Percentiles rank a stretch among this genome's conserved stretches.
These are phyloP conservation scores for Petrocephalus microphthalmus DNA, from an alignment of 2,113 vertebrate species.

Conservation along the genomic window DNA sequence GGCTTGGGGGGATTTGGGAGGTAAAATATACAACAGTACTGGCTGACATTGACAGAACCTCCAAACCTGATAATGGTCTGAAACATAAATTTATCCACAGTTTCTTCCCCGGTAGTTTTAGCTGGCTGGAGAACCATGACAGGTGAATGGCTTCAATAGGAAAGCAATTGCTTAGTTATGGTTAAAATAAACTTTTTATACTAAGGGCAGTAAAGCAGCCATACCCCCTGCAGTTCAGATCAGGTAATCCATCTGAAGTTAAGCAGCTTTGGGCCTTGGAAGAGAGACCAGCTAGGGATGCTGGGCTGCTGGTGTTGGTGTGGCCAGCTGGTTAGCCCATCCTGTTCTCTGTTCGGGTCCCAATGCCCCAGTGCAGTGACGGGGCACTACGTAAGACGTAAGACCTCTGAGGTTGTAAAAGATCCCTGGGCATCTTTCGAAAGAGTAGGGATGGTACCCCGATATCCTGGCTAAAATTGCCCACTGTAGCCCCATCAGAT, in stretches of 20 bases:
- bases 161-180: neutral
- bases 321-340: neutral
- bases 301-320: neutral
- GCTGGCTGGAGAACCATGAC: neutral
- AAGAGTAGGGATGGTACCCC: too few relatives aligned
- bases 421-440: too few relatives aligned
- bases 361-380: neutral
- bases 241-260: neutral
- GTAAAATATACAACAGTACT: neutral
- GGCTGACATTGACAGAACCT: neutral
- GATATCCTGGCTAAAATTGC: too few relatives aligned
- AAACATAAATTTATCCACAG: neutral
- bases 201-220: neutral
- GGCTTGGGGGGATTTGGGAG: neutral
- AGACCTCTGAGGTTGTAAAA: neutral
- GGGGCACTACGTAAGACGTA: neutral
- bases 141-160: neutral
- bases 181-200: neutral
- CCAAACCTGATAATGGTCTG: neutral
- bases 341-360: neutral
- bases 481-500: too few relatives aligned
- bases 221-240: neutral
- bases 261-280: neutral
- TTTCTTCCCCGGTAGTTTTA: neutral
- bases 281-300: neutral